Evolutionary conservation across 1,140 invertebrate genomes (phyloP).

Genomic region (Ganaspis sp.): DNA sequence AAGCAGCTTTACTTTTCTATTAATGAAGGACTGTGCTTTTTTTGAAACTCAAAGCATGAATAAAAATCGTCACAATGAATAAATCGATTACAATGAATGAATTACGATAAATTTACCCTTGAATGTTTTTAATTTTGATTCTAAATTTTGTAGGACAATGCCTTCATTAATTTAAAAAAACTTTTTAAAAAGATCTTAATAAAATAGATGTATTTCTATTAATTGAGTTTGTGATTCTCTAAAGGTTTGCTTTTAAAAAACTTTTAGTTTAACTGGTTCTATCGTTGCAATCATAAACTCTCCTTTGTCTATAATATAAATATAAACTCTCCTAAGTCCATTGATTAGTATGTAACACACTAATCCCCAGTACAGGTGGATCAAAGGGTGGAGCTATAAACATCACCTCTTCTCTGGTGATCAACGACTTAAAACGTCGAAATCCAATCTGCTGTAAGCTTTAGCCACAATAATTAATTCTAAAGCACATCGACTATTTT

Average conservation of each 20-base stretch:
- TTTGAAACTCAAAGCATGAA: no score
- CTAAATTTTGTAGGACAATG: no score
- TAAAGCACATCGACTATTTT: constrained; percentile 50
- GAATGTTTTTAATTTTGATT: no score
- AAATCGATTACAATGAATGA: no score
- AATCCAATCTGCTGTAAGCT: constrained; percentile 74
- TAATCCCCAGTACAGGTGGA: constrained; percentile 75
- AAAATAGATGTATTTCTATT: no score
- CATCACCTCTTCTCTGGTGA: constrained; percentile 70
- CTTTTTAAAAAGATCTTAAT: no score
- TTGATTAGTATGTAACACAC: constrained; percentile 70
- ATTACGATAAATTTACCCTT: no score
- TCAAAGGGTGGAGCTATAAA: constrained; percentile 69
- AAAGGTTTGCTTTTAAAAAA: no score
- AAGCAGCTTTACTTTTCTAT: neutral
- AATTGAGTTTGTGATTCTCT: no score
- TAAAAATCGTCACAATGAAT: no score
- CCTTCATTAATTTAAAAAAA: no score
- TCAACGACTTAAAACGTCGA: constrained; percentile 69
- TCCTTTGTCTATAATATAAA: constrained; percentile 30
- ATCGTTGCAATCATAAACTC: neutral
- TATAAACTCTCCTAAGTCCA: no score
- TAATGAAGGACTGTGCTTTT: neutral
- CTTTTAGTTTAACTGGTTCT: neutral
- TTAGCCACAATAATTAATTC: constrained; percentile 66